These are phyloP conservation scores for Sebastes baramenuke DNA, from an alignment of 2,797 vertebrate genomes.

Conservation along the genomic window DNA sequence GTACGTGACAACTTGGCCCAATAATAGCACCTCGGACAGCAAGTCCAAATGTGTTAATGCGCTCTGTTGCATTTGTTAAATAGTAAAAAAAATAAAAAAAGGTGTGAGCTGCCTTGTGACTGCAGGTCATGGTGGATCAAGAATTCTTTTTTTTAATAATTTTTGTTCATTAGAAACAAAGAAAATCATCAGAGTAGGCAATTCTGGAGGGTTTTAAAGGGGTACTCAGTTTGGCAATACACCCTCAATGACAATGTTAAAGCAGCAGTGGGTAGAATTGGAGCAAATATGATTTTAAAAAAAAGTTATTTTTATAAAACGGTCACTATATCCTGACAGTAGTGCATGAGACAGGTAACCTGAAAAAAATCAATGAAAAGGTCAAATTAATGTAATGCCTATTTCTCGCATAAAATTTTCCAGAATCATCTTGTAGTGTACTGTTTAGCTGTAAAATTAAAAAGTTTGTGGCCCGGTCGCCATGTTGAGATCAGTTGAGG, in stretches of 20 bases:
- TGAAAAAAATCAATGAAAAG: too few relatives aligned
- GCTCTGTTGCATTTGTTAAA: not conserved
- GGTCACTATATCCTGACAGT: too few relatives aligned
- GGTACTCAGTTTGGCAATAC: not conserved
- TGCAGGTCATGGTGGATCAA: not conserved
- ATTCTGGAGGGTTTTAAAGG: not conserved
- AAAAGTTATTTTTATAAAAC: too few relatives aligned
- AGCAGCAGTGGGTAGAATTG: too few relatives aligned
- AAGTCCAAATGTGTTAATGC: not conserved
- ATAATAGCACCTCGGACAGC: not conserved
- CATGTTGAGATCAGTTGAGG: too few relatives aligned
- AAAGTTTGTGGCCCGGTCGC: too few relatives aligned
- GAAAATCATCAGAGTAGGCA: not conserved
- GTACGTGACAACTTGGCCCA: not conserved
- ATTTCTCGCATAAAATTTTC: too few relatives aligned
- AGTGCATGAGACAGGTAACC: too few relatives aligned
- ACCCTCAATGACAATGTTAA: not conserved
- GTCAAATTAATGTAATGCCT: too few relatives aligned
- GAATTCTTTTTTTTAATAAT: not conserved
- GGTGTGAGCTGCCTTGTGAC: not conserved
- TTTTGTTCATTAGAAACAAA: not conserved
- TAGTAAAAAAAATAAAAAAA: not conserved
- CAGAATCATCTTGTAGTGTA: too few relatives aligned
- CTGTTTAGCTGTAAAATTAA: too few relatives aligned
- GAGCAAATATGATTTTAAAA: too few relatives aligned